Base-by-base conservation (phyloP, 2,888 invertebrate species). In the Ichneumoninae sp. region DNA sequence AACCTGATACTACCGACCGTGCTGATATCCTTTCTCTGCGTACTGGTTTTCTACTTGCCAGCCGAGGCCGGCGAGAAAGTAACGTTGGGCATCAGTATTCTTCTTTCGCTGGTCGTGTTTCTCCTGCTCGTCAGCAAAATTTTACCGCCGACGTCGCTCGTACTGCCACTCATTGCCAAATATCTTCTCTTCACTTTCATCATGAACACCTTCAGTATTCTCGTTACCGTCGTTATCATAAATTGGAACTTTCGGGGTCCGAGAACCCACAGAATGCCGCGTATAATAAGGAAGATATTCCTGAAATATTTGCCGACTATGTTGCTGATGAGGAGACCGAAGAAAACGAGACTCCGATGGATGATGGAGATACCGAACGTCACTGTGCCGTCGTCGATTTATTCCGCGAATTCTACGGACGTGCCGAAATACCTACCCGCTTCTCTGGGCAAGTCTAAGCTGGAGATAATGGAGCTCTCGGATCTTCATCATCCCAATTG, bases 241-340 rank as follows among this genome's bases (percentile, higher is more conserved):
- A 99, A 99, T 94, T 98, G 99, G 97, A 99, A 99, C 94, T 99
- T 99, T 95, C 96, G 99, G 94, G 98, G 98, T 65, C 99, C 98
- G 76, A 96, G 98, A 90, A 99, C 99, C 62, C 99, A 99, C 94
- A 96, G 97, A 91, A 99, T 99, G 99, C 99, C 99, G 69, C 96
- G 98, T 90, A 85, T 90, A 65, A 91, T 91, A 71, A 96, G 99
- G 76, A 96, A 97, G 87, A 97, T 99, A 84, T 99, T 99, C 94
- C 96, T 99, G 66, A 97, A 99, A 94, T 98, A 98, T 93, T 95
- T 99, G 91, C 99, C 99, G 70, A 96, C 97, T 82, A 95, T 98
- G 90, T 94, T 99, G 90, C 95, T 99, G 89, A 99, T 99, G 99
- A 97, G 98, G 91, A 96, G 99, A 90, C 99, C 99, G 40, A 97